Evolutionary conservation across 2,797 vertebrate species (phyloP).

Genomic region (Prunella strophiata): DNA sequence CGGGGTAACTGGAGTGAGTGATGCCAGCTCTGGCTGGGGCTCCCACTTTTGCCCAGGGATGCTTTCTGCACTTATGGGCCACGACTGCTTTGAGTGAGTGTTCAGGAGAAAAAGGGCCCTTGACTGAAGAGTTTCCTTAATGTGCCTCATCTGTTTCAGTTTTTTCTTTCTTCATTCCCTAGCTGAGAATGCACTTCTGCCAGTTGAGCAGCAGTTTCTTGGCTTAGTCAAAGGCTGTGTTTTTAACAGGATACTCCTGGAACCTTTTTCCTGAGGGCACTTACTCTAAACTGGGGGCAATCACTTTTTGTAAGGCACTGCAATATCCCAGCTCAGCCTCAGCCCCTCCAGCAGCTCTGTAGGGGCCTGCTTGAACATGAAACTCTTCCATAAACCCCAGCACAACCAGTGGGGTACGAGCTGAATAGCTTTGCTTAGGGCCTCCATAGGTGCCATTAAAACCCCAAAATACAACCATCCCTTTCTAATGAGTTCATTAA

Average conservation of each 20-base stretch:
- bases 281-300: background rate
- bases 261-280: background rate
- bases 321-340: background rate
- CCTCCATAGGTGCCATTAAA: background rate
- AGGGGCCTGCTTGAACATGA: background rate
- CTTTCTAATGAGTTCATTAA: background rate
- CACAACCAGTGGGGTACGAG: background rate
- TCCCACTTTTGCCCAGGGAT: background rate
- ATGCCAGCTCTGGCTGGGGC: background rate
- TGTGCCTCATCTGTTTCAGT: background rate
- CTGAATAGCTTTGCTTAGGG: background rate
- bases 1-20: background rate
- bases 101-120: background rate
- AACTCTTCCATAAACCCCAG: background rate
- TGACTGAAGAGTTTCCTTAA: slow-evolving; percentile 7
- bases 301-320: background rate
- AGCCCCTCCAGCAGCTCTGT: background rate
- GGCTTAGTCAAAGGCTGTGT: background rate
- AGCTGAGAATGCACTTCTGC: background rate
- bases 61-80: background rate
- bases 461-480: background rate
- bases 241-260: background rate
- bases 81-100: background rate
- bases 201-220: background rate
- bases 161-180: background rate